A percentile compares a stretch with the other conserved stretches of the same genome.
phyloP scores from a whole-genome alignment of 2,797 vertebrate species.

The Myotis myotis region DNA sequence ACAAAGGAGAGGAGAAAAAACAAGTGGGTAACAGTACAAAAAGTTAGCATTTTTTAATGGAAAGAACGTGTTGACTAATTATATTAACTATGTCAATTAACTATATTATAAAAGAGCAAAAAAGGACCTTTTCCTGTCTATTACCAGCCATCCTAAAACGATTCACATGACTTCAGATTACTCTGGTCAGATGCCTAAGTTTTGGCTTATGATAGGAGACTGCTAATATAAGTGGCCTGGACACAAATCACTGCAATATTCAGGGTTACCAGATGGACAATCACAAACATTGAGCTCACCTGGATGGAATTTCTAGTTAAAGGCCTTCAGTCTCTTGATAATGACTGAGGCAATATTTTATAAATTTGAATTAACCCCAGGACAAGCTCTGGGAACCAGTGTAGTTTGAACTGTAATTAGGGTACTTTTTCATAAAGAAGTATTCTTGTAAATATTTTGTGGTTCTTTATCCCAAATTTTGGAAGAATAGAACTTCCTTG shows the following conservation, averaged over 20 bases:
- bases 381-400: neutral
- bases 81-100: neutral
- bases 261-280: neutral
- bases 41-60: neutral
- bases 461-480: neutral
- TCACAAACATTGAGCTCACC: neutral
- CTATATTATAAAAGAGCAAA: neutral
- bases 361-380: neutral
- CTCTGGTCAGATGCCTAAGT: slow-evolving; percentile 9
- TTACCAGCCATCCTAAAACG: neutral
- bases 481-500: neutral
- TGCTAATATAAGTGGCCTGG: neutral
- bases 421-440: slow-evolving; percentile 39
- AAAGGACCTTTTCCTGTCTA: neutral
- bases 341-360: neutral
- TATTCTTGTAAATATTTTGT: slow-evolving; percentile 9
- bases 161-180: neutral
- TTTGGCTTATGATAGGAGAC: neutral
- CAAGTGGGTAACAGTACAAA: neutral
- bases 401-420: neutral
- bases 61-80: neutral
- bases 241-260: neutral
- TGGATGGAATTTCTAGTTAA: neutral
- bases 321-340: neutral
- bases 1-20: neutral